Conservation (phyloP, 2,888 invertebrate species). For the Spilarctia lutea region DNA sequence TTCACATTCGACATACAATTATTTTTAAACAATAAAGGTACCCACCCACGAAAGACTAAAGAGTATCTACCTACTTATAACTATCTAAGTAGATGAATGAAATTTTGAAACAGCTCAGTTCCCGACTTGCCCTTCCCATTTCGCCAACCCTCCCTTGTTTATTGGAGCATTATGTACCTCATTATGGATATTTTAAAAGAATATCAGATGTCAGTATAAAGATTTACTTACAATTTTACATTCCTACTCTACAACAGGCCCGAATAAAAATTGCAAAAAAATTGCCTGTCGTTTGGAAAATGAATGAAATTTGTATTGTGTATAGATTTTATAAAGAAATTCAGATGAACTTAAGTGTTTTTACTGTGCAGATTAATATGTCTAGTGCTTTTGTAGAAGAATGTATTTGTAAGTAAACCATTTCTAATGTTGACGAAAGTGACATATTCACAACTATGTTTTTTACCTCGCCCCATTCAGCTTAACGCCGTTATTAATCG, state of each 20-base stretch:
- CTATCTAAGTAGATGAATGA: not conserved
- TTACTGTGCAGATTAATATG: not conserved
- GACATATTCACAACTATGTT: slow-evolving; percentile 25
- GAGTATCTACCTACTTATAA: not conserved
- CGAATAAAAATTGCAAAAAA: not conserved
- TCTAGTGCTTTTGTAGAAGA: not conserved
- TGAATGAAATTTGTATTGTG: not conserved
- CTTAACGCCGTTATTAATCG: slow-evolving; percentile 74
- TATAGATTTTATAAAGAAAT: not conserved
- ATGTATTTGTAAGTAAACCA: not conserved
- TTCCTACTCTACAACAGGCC: not conserved
- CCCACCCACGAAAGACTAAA: not conserved
- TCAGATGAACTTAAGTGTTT: not conserved
- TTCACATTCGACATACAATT: not conserved
- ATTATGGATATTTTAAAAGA: slow-evolving; percentile 8
- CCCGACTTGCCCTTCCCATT: not conserved
- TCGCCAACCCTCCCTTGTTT: not conserved
- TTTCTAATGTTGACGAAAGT: not conserved
- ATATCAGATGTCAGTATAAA: not conserved
- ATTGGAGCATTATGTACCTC: slow-evolving; percentile 12
- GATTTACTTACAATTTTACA: not conserved
- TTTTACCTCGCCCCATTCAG: slow-evolving; percentile 58
- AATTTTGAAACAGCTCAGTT: not conserved
- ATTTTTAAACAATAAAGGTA: not conserved
- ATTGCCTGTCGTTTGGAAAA: not conserved